Evolutionary conservation across 2,888 invertebrate species (phyloP), one percentile per base, ranked within the genome.

Genomic region (Limnephilus lunatus): DNA sequence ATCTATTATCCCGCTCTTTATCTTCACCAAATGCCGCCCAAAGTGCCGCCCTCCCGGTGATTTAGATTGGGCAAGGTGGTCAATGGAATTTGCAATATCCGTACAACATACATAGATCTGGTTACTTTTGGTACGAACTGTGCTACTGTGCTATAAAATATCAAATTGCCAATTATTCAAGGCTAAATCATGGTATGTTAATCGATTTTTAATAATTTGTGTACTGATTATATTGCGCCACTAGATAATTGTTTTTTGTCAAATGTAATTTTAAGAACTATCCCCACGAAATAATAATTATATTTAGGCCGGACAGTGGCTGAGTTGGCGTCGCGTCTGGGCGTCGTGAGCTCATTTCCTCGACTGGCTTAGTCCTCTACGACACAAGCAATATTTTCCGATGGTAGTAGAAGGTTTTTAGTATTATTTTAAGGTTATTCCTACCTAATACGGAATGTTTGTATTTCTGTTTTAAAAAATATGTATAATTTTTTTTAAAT

Each of bases 21-120:
- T 88, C 88, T 88, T 68, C 31, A 80, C 88, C 88, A 35, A 88
- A 88, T 88, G 68, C 88, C 88, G 68, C 88, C 88, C 88, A 68
- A 68, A 68, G 80, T 88, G 53, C 30, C 53, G 30, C 68, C 88
- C 85, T 0, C 15, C 31, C 32, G 31, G 82, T n/a, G 68, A 68
- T 68, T 68, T 68, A 68, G 25, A 68, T 68, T 25, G 25, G 9
- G 9, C 25, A 68, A 68, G 68, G 68, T 68, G 68, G 68, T 68
- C 68, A 68, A 25, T n/a, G 68, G 25, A n/a, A 68, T 68, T 68
- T 9, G 68, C 25, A 25, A n/a, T 68, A n/a, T n/a, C 68, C n/a
- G 7, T 25, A 9, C 19, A 25, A 7, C 68, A 25, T 48, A 14
- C 48, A 48, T 48, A 15, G 14, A 15, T 39, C 19, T 68, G 68